Evolutionary conservation across 2,113 vertebrate genomes (phyloP), one percentile per base, ranked within the genome.

Genomic region (Dasyurus viverrinus): DNA sequence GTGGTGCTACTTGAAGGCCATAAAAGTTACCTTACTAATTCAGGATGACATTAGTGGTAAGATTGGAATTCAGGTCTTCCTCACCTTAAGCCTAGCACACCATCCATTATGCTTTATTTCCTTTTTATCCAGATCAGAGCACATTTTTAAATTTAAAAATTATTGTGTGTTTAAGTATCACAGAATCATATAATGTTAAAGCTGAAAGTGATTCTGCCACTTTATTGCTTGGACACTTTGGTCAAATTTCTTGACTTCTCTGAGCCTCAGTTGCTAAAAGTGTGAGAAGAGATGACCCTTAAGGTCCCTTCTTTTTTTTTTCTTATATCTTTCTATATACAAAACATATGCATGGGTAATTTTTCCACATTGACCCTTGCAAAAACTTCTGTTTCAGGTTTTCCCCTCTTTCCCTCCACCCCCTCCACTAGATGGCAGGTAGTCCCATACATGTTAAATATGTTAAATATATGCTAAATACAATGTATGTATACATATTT

Each of bases 221-320:
- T 95, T 26, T 52, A 24, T 53, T 42, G 16, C 16, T 95, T 22
- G 54, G 91, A 53, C 42, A 96, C 30, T 46, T 92, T 55, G 91
- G 90, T 3, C 22, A 53, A 94, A 11, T 53, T 0, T 55, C 8
- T 53, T 42, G 36, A 30, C 93, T 14, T 94, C 91, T 57, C 76
- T 93, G 50, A 60, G 55, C 24, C 68, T 95, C 89, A 95, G 52
- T 53, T 95, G 55, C 52, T 54, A 53, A 53, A 93, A 76, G 76
- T 55, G 90, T n/a, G 93, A 90, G 94, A 89, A 84, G 30, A 68
- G 68, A 84, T 84, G 68, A 42, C 68, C 16, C 42, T n/a, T 22
- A 42, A n/a, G 30, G 30, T 36, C 14, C 68, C n/a, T 84, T 84
- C 68, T 84, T n/a, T 48, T 48, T 6, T 48, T 48, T 47, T 48